Base-by-base conservation (phyloP, 2,797 vertebrate species). In the Antrozous pallidus region DNA sequence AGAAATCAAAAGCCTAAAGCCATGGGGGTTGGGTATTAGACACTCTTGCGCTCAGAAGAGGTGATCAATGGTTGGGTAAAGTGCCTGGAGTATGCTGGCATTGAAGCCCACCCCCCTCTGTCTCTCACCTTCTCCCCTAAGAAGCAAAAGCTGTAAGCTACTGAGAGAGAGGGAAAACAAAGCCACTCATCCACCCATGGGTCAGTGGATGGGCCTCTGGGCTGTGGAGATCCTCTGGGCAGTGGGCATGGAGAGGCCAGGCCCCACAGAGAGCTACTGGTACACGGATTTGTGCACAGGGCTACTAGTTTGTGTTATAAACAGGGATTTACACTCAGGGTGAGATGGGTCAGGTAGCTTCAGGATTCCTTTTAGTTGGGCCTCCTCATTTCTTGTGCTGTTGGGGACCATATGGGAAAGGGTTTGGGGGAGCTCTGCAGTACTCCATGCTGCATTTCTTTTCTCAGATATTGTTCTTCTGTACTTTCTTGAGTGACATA, bases 391-490 rank as follows among this genome's bases (percentile, higher is more conserved):
- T 36, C 54, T 3, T 89, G 36, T 87, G 67, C 40, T 93, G 4
- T n/a, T 38, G 26, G 83, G 1, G 18, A 74, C 18, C 33, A 31
- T 74, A n/a, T 58, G n/a, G 38, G 49, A 78, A 90, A 58, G 47
- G 40, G 7, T n/a, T 73, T 51, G 56, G 54, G n/a, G 36, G 73
- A 82, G 36, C 1, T 56, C 56, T 56, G 3, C 0, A 36, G 26
- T 7, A 78, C 36, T 24, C 8, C 4, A 3, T 17, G n/a, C 18
- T 77, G 38, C 36, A 24, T 93, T 51, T 92, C 38, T 83, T 54
- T n/a, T 89, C 22, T 90, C 54, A 78, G 47, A 28, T 94, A 78
- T 58, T 92, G 58, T 56, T 49, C 49, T 78, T 77, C 22, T 38
- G 45, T 40, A 74, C 18, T 81, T 83, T 12, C 10, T 73, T 74